A percentile compares a stretch with the other conserved stretches of the same genome.
phyloP scores from a whole-genome alignment of 2,113 vertebrate genomes.

The Rostratula benghalensis region DNA sequence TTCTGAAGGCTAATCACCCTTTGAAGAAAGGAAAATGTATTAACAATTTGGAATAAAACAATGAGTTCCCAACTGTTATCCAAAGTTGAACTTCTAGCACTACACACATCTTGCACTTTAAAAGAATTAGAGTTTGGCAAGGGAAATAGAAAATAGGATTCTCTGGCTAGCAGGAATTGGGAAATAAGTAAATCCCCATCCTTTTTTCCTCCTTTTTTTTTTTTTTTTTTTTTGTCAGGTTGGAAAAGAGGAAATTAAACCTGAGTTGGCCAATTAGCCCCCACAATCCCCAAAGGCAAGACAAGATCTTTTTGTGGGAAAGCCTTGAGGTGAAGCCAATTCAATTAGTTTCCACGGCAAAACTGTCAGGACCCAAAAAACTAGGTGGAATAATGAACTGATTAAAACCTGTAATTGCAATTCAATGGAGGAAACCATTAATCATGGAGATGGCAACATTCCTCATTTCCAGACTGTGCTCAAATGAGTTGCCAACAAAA shows the following conservation, averaged over 20 bases:
- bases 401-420: constrained; percentile 76
- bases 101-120: not conserved
- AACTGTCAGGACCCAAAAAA: constrained; percentile 70
- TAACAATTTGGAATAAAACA: not conserved
- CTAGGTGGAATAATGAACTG: constrained; percentile 75
- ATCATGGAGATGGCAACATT: constrained; percentile 62
- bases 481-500: not conserved
- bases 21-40: not conserved
- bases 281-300: constrained; percentile 34
- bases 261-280: constrained; percentile 44
- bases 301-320: constrained; percentile 50
- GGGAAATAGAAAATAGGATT: not conserved
- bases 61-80: not conserved
- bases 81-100: not conserved
- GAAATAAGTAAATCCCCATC: not conserved
- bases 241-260: constrained; percentile 47
- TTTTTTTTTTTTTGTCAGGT: not conserved
- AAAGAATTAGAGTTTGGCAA: not conserved
- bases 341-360: constrained; percentile 70
- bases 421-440: constrained; percentile 69
- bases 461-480: not conserved
- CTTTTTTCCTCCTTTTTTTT: not conserved
- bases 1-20: not conserved
- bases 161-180: not conserved
- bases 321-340: constrained; percentile 74